Base-by-base conservation (phyloP, 1,140 invertebrate species). In the Stratiolaelaps scimitus region DNA sequence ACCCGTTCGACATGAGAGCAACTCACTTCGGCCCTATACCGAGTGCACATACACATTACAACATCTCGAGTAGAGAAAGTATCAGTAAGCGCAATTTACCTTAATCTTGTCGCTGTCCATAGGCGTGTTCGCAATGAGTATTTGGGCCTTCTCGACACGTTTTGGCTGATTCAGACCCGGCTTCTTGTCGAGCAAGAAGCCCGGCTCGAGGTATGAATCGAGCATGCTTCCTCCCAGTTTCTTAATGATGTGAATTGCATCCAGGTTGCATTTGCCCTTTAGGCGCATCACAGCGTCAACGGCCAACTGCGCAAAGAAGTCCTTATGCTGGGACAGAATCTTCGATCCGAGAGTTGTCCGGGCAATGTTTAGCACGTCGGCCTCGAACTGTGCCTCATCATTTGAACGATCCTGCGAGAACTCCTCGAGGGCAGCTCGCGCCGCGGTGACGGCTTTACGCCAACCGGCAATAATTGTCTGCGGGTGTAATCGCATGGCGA, bases 51-150 rank as follows among this genome's bases (percentile, higher is more conserved):
- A 34, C 4, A 48, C 40, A 69, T 65, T 66, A 69, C 43, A 56
- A 43, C 68, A 65, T 67, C 6, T n/a, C 68, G 29, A 71, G 68
- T 19, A 26, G 48, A 30, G 68, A 65, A 60, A 67, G 28, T 15
- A 43, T 45, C 67, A 69, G 65, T 89, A 40, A 40, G 10, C 10
- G 34, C 34, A 40, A 40, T 10, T 10, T 40, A 10, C 34, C 82
- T 98, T 98, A 69, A 99, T 96, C 79, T 99, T 99, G 73, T 99
- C 96, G 20, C 93, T 94, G 76, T 99, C 96, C 96, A 99, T 99
- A 0, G 96, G 91, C 43, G 96, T 99, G 74, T 99, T 99, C n/a
- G 95, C 95, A 74, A 99, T 93, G 15, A 99, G 81, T 74, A 99
- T 98, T 73, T 85, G 87, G 13, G 92, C 92, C 72, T 86, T 95